A percentile compares a stretch with the other conserved stretches of the same genome.
These are phyloP conservation scores for Taenaris catops DNA, from an alignment of 2,888 invertebrate genomes.

Conservation along the genomic window DNA sequence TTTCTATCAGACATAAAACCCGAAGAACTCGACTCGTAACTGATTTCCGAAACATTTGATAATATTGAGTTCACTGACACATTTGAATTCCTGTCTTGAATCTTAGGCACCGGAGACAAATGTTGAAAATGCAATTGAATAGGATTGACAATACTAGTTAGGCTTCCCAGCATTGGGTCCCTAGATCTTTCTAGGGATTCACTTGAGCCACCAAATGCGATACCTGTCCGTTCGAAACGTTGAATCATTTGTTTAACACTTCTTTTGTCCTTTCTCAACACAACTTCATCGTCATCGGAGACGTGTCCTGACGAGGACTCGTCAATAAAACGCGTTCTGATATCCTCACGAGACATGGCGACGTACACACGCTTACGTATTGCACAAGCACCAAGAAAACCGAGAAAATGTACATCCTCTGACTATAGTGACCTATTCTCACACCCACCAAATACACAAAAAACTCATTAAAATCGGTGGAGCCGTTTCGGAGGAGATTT, in stretches of 20 bases:
- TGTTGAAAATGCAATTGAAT: conserved; percentile 59
- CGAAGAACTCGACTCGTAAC: conserved; percentile 71
- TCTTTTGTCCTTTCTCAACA: conserved; percentile 53
- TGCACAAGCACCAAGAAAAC: conserved; percentile 49
- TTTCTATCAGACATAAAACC: conserved; percentile 70
- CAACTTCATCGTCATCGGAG: conserved; percentile 57
- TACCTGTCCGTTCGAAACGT: conserved; percentile 59
- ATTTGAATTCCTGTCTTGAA: conserved; percentile 67
- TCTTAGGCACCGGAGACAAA: conserved; percentile 52
- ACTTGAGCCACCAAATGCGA: conserved; percentile 47
- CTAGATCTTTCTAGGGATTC: conserved; percentile 57
- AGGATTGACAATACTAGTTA: conserved; percentile 63
- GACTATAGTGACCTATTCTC: too few relatives aligned
- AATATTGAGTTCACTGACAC: conserved; percentile 73
- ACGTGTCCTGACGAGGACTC: conserved; percentile 43
- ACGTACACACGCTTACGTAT: conserved; percentile 38
- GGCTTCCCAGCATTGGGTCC: conserved; percentile 52
- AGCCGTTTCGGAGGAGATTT: too few relatives aligned
- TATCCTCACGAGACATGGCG: conserved; percentile 66
- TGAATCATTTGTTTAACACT: conserved; percentile 67
- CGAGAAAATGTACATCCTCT: conserved; percentile 49
- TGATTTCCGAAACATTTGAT: conserved; percentile 66
- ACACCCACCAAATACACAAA: too few relatives aligned
- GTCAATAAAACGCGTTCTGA: conserved; percentile 46
- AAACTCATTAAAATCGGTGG: too few relatives aligned